phyloP scores from a whole-genome alignment of 2,113 vertebrate species.

The Paradisaea rubra region DNA sequence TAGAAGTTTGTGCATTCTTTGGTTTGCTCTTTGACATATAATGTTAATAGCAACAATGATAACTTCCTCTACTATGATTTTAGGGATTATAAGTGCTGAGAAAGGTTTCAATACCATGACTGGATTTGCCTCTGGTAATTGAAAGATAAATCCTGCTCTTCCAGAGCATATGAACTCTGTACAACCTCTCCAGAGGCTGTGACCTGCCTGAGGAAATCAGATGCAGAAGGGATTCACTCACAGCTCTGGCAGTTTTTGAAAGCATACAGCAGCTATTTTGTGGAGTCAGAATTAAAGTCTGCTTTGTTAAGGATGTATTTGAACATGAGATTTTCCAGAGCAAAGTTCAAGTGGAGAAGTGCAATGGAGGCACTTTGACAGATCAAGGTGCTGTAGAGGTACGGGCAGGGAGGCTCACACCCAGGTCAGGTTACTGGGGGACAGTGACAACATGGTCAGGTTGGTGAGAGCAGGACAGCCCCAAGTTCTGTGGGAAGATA shows the following conservation, averaged over 20 bases:
- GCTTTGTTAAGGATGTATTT: constrained; percentile 62
- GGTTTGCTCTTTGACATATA: constrained; percentile 60
- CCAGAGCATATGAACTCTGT: constrained; percentile 31
- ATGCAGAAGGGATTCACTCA: constrained; percentile 30
- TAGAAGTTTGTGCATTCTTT: constrained; percentile 22
- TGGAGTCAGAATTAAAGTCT: constrained; percentile 48
- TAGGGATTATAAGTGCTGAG: constrained; percentile 54
- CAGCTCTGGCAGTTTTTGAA: constrained; percentile 55
- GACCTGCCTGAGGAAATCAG: constrained; percentile 51
- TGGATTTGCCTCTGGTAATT: constrained; percentile 60
- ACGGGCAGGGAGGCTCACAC: constrained; percentile 48
- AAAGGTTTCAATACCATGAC: background rate
- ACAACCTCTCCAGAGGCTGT: constrained; percentile 43
- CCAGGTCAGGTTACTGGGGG: constrained; percentile 58
- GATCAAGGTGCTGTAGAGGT: background rate
- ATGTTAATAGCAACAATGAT: background rate
- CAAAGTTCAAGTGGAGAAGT: constrained; percentile 64
- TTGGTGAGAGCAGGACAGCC: constrained; percentile 39
- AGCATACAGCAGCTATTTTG: constrained; percentile 53
- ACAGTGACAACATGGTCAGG: constrained; percentile 34
- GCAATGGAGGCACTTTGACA: constrained; percentile 60
- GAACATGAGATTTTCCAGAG: constrained; percentile 31
- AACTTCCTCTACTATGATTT: constrained; percentile 20
- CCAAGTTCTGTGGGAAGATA: background rate
- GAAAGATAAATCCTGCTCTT: constrained; percentile 69